Conservation (phyloP, 2,113 vertebrate genomes). For the Prochilodus magdalenae region DNA sequence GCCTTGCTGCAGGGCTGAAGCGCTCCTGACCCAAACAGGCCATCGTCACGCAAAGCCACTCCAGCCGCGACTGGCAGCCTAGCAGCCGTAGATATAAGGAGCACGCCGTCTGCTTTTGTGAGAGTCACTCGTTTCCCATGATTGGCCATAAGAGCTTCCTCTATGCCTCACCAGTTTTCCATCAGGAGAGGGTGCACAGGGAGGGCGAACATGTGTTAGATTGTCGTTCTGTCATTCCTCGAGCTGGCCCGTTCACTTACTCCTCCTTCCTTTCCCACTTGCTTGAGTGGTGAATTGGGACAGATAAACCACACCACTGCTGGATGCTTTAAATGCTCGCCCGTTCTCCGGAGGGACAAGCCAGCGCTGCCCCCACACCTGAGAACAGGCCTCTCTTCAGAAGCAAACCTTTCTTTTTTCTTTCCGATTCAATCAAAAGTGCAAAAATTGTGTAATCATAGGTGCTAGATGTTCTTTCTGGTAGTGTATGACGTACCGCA, state of each 20-base stretch:
- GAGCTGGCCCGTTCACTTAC: conserved; percentile 13
- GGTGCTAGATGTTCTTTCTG: no score
- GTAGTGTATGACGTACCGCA: no score
- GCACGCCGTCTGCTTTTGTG: conserved; percentile 17
- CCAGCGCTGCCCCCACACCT: neutral
- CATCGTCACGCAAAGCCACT: conserved; percentile 54
- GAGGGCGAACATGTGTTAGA: conserved; percentile 30
- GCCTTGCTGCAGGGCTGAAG: conserved; percentile 44
- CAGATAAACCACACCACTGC: conserved; percentile 55
- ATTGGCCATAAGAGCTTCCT: conserved; percentile 14
- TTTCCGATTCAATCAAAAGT: neutral
- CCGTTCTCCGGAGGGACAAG: neutral
- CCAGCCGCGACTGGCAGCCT: conserved; percentile 25
- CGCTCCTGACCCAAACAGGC: conserved; percentile 43
- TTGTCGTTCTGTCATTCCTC: conserved; percentile 50
- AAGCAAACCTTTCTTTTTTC: neutral
- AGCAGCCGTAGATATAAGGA: conserved; percentile 45
- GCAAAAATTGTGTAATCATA: neutral
- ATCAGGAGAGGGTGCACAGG: conserved; percentile 43
- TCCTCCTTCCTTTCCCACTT: conserved; percentile 51
- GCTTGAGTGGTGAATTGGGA: conserved; percentile 68
- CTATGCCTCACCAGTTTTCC: conserved; percentile 14
- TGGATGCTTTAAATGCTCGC: conserved; percentile 24
- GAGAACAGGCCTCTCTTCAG: neutral
- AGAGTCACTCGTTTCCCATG: conserved; percentile 14